Evolutionary conservation across 2,113 vertebrate genomes (phyloP).

Genomic region (Brevimyrus niger): DNA sequence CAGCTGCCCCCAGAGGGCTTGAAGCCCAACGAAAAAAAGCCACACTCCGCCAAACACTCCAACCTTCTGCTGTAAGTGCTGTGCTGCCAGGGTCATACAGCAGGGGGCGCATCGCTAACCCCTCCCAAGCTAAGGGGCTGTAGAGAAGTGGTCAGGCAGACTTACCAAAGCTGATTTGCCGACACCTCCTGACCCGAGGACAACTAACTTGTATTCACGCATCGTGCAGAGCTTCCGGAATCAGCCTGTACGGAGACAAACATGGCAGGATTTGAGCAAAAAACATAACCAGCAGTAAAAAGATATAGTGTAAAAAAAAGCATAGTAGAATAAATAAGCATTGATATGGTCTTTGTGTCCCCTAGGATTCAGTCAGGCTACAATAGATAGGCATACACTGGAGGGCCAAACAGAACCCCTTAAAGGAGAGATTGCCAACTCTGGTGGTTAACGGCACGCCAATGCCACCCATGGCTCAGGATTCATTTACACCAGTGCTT

Average conservation of each 20-base stretch:
- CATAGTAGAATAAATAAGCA: background rate
- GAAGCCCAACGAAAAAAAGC: background rate
- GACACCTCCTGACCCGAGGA: conserved; percentile 84
- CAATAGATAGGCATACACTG: background rate
- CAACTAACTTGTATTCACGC: conserved; percentile 88
- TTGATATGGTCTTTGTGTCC: background rate
- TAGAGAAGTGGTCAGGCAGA: conserved; percentile 15
- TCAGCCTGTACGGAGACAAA: conserved; percentile 25
- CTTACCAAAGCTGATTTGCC: conserved; percentile 87
- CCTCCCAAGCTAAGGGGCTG: background rate
- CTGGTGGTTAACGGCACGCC: background rate
- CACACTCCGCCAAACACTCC: background rate
- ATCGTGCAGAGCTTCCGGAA: conserved; percentile 61
- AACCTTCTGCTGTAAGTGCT: background rate
- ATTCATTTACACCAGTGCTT: background rate
- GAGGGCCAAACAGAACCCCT: background rate
- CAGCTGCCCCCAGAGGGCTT: background rate
- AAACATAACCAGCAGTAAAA: background rate
- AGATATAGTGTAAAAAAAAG: background rate
- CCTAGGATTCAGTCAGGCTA: background rate
- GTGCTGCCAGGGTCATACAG: background rate
- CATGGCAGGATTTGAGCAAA: background rate
- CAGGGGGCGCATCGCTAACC: background rate
- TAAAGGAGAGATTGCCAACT: background rate
- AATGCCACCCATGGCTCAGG: background rate